Evolutionary conservation across 2,888 invertebrate species (phyloP).

Genomic region (Mechanitis mazaeus): DNA sequence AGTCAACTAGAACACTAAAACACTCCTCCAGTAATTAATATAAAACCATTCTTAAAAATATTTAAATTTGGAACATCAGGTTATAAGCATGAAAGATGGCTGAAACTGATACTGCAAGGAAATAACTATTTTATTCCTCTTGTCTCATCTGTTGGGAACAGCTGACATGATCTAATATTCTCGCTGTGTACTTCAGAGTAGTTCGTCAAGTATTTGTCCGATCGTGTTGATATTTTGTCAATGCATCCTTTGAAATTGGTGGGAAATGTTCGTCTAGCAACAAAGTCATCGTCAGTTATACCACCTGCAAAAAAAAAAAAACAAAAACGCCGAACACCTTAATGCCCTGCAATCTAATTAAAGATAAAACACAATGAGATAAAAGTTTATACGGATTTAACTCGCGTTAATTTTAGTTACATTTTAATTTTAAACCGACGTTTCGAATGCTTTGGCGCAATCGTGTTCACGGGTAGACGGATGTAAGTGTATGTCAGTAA

Average conservation of each 20-base stretch:
- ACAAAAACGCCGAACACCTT: background rate
- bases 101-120: too few relatives aligned
- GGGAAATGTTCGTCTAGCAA: conserved; percentile 67
- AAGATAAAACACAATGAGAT: too few relatives aligned
- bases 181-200: conserved; percentile 64
- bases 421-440: too few relatives aligned
- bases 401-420: too few relatives aligned
- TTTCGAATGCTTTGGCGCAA: too few relatives aligned
- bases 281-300: conserved; percentile 61
- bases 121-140: background rate
- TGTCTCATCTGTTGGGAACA: conserved; percentile 46
- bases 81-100: too few relatives aligned
- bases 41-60: too few relatives aligned
- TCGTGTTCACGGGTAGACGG: too few relatives aligned
- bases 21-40: too few relatives aligned
- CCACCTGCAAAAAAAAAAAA: conserved; percentile 61
- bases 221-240: conserved; percentile 71
- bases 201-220: conserved; percentile 46
- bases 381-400: too few relatives aligned
- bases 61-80: too few relatives aligned
- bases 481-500: too few relatives aligned
- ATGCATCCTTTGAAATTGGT: conserved; percentile 78
- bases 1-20: background rate
- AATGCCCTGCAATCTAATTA: background rate
- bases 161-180: conserved; percentile 67